Percentiles rank a stretch among this genome's conserved stretches.
Conservation (phyloP, 2,888 invertebrate genomes). For the Ctenicera cuprea region DNA sequence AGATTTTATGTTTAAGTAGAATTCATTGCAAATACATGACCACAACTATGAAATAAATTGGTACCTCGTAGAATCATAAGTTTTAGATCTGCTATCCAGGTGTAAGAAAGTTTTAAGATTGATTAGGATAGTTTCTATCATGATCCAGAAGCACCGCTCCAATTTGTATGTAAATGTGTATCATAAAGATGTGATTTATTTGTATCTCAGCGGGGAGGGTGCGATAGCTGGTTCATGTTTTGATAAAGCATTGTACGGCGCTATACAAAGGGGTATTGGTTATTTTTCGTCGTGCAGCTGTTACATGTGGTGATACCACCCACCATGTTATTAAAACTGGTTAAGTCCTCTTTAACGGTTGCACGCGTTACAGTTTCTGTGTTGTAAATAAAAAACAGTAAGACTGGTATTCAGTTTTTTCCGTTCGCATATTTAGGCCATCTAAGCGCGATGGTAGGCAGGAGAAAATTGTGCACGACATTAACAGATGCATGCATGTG, state of each 20-base stretch:
- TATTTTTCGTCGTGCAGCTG: constrained; percentile 47
- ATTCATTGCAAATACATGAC: no score
- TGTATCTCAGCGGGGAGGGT: constrained; percentile 21
- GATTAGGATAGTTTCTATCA: no score
- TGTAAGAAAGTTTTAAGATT: no score
- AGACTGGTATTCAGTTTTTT: constrained; percentile 12
- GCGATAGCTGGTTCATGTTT: constrained; percentile 11
- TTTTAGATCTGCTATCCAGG: no score
- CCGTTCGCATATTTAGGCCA: constrained; percentile 15
- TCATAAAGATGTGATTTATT: constrained; percentile 6
- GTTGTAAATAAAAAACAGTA: constrained; percentile 5
- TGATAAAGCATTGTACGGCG: constrained; percentile 26
- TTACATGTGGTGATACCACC: constrained; percentile 48
- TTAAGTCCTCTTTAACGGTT: constrained; percentile 50
- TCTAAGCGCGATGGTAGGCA: not conserved
- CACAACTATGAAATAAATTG: no score
- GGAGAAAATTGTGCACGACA: constrained; percentile 4
- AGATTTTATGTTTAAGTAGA: no score
- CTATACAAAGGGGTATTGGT: constrained; percentile 25
- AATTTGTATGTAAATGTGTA: no score
- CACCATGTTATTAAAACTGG: constrained; percentile 53
- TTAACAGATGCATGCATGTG: not conserved
- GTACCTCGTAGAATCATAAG: no score
- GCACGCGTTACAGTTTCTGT: constrained; percentile 26
- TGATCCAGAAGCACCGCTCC: no score